phyloP scores from a whole-genome alignment of 2,113 vertebrate genomes.

The Chitala chitala region DNA sequence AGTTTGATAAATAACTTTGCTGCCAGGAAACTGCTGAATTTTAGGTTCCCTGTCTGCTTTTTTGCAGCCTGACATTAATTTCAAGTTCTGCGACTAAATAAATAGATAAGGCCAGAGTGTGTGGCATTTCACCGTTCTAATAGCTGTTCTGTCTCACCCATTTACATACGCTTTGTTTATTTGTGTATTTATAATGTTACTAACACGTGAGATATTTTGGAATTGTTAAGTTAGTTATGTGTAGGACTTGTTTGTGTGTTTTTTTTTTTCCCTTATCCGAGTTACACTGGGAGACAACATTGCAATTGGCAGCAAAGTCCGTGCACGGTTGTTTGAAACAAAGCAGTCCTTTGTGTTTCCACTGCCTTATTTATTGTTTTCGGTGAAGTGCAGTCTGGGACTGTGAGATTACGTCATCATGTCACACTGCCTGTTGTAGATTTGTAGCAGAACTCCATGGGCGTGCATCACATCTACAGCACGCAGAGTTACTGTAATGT shows the following conservation, averaged over 20 bases:
- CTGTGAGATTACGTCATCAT: constrained; percentile 1
- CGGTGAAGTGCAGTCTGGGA: constrained; percentile 11
- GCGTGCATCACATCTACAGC: not conserved
- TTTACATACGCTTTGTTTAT: too few species aligned
- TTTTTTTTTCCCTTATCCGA: too few species aligned
- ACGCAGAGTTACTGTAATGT: not conserved
- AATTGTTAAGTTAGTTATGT: too few species aligned
- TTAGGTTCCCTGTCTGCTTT: constrained; percentile 94
- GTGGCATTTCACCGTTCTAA: not conserved
- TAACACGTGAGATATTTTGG: too few species aligned
- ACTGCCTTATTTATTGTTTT: constrained; percentile 6
- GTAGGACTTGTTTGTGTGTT: too few species aligned
- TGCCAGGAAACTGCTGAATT: constrained; percentile 93
- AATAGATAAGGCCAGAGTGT: constrained; percentile 57
- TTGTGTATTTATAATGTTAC: too few species aligned
- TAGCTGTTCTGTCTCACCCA: not conserved
- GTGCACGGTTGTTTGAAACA: not conserved
- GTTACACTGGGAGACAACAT: not conserved
- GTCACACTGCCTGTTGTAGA: not conserved
- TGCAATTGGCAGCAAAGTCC: not conserved
- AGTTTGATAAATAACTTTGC: constrained; percentile 99
- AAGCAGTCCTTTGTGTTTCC: not conserved
- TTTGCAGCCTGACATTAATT: constrained; percentile 95
- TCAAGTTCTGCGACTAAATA: constrained; percentile 92
- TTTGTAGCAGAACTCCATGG: not conserved